Evolutionary conservation across 2,888 invertebrate genomes (phyloP), one percentile per base, ranked within the genome.

Genomic region (Argynnis bischoffii): DNA sequence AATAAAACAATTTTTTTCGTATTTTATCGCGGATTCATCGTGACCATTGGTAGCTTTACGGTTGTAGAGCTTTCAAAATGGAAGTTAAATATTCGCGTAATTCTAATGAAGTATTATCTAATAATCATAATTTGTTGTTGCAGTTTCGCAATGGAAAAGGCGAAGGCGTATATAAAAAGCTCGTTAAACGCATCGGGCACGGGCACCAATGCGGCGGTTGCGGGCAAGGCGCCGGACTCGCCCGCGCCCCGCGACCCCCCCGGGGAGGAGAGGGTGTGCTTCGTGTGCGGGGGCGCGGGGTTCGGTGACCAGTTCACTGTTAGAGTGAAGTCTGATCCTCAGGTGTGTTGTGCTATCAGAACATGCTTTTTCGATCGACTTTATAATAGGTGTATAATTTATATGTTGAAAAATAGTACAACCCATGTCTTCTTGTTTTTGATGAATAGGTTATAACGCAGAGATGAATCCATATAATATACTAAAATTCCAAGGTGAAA

Each of bases 111-210:
- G 53, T 14, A 26, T 26, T 18, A 26, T 2, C 21, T 6, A 15
- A 55, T 15, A n/a, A 6, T 14, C 48, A 60, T 41, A 54, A 59
- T 51, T 15, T n/a, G 18, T 75, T 73, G 73, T 74, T 76, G 14
- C 76, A 78, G 79, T 74, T 76, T 73, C 75, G 77, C 77, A 77
- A 94, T 94, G 94, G 94, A 94, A 93, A 94, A 94, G 86, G 94
- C 94, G 82, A 95, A 95, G 92, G 94, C 95, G 75, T 95, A 95
- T 82, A 95, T 95, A 87, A 95, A 95, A 89, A 95, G 94, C 89
- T 95, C 95, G 90, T 93, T 95, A 81, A 93, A 93, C 86, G 94
- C 94, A 78, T 73, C 92, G 90, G 76, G 91, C 84, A 72, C 91
- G 90, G 76, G 91, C 84, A 72, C 68, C 67, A 67, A 75, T 74